phyloP scores from a whole-genome alignment of 2,888 invertebrate genomes.

The Idaea dimidiata region DNA sequence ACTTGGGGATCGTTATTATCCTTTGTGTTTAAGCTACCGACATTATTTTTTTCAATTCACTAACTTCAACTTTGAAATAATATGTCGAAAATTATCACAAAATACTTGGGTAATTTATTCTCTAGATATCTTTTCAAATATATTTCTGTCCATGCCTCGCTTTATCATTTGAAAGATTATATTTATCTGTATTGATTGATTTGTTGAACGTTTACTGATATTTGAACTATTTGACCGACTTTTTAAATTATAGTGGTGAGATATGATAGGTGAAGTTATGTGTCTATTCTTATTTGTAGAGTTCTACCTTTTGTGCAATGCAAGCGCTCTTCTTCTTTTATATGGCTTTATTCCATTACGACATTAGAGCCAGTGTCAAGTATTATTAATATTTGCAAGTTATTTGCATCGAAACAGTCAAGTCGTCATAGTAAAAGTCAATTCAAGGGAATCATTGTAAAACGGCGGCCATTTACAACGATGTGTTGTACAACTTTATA shows the following conservation, averaged over 20 bases:
- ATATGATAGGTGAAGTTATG: background rate
- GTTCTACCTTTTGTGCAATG: background rate
- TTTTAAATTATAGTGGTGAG: background rate
- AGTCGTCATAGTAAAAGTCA: no score
- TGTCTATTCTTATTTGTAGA: background rate
- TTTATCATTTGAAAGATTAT: background rate
- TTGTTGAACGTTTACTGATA: background rate
- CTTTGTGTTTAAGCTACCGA: background rate
- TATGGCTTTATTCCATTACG: no score
- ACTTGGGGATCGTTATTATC: background rate
- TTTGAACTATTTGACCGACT: background rate
- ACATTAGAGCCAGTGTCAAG: no score
- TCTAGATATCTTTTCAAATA: background rate
- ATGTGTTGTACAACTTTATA: no score
- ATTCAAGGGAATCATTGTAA: no score
- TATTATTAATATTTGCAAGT: no score
- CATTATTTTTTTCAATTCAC: background rate
- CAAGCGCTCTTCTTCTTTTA: no score
- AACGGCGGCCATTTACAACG: no score
- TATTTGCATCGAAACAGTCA: no score
- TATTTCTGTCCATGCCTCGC: background rate
- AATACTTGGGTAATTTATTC: background rate
- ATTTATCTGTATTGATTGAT: background rate
- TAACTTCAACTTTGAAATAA: background rate
- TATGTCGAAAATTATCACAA: background rate